These are phyloP conservation scores for Osedax frankpressi DNA, from an alignment of 2,888 invertebrate genomes.

Conservation along the genomic window DNA sequence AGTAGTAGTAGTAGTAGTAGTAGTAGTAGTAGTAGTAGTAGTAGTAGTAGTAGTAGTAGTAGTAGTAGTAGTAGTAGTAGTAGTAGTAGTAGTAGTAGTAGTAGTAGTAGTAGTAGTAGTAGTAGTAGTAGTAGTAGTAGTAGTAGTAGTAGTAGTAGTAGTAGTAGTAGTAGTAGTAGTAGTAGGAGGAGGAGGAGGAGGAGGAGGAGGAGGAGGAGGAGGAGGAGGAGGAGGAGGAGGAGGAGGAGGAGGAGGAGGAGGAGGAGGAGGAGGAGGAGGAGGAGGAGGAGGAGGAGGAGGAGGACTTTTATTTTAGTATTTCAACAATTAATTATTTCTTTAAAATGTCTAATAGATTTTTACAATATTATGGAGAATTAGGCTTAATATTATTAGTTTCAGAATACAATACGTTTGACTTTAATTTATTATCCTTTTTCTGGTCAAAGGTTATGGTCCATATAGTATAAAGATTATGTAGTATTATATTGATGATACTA, in stretches of 20 bases:
- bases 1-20: conserved; percentile 11
- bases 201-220: background rate
- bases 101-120: conserved; percentile 14
- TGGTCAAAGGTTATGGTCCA: no score
- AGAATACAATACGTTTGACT: no score
- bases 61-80: conserved; percentile 16
- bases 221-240: background rate
- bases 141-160: background rate
- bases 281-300: background rate
- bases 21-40: conserved; percentile 18
- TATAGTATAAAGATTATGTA: no score
- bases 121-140: background rate
- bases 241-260: background rate
- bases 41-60: conserved; percentile 11
- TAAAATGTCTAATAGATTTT: no score
- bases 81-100: conserved; percentile 13
- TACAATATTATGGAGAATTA: no score
- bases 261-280: background rate
- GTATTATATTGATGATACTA: no score
- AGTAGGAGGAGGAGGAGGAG: background rate
- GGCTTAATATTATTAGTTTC: no score
- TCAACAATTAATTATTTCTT: no score
- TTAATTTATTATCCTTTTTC: no score
- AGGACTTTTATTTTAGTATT: no score
- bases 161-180: background rate